Percentiles rank a stretch among this genome's conserved stretches.
phyloP scores from a whole-genome alignment of 1,140 invertebrate species.

The Gryon sp. region DNA sequence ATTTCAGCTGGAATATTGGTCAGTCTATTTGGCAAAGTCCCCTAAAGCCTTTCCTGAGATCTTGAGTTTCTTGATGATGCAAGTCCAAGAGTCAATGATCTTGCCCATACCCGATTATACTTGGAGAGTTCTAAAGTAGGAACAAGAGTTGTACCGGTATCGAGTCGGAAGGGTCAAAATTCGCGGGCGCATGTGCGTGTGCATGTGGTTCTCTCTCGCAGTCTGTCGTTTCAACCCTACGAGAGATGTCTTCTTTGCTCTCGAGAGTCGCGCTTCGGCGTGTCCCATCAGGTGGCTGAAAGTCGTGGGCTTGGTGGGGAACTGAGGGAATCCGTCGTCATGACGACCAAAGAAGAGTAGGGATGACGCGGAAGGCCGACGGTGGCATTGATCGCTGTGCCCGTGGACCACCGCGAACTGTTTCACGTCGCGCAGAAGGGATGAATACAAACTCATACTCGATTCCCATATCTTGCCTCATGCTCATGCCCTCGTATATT shows the following conservation, averaged over 20 bases:
- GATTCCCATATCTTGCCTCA: constrained; percentile 51
- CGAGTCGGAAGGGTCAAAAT: constrained; percentile 59
- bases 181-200: constrained; percentile 55
- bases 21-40: no score
- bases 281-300: constrained; percentile 66
- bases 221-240: constrained; percentile 32
- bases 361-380: constrained; percentile 69
- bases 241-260: constrained; percentile 66
- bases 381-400: constrained; percentile 77
- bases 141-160: constrained; percentile 36
- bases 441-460: constrained; percentile 70
- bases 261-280: constrained; percentile 62
- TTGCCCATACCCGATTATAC: constrained; percentile 22
- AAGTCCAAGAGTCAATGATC: constrained; percentile 52
- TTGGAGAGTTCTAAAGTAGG: constrained; percentile 21
- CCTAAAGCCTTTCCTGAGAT: no score
- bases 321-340: constrained; percentile 75
- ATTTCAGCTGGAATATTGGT: no score
- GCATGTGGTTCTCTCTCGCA: constrained; percentile 18
- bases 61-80: no score
- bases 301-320: constrained; percentile 57
- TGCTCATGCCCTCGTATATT: constrained; percentile 33
- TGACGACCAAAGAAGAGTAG: constrained; percentile 68
- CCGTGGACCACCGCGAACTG: constrained; percentile 69
- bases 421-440: constrained; percentile 71